A percentile compares a stretch with the other conserved stretches of the same genome.
These are phyloP conservation scores for crab-eating macaque (Macaca fascicularis) DNA, from an alignment of 2,113 vertebrate genomes.

Conservation along the genomic window T2T-MFA8v1.1 NC_088377.1:197661001-197661500, in stretches of 20 bases:
- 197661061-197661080: no score
- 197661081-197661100: neutral
- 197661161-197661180: neutral
- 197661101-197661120: neutral
- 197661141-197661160: rapidly evolving
- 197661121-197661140: rapidly evolving
- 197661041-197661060: neutral
- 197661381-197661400: no score
- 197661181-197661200: no score
- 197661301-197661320: rapidly evolving
- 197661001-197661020: no score
- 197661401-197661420: rapidly evolving
- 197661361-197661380: no score
- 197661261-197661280: neutral
- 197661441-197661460: rapidly evolving
- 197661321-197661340: rapidly evolving
- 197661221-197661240: neutral
- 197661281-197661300: neutral
- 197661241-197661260: neutral
- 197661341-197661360: no score
- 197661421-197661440: neutral
- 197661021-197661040: rapidly evolving
- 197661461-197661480: neutral
- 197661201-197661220: rapidly evolving
- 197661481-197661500: neutral